A percentile compares a stretch with the other conserved stretches of the same genome.
Conservation (phyloP, 2,888 invertebrate species). For the Himalopsyche kuldschensis region DNA sequence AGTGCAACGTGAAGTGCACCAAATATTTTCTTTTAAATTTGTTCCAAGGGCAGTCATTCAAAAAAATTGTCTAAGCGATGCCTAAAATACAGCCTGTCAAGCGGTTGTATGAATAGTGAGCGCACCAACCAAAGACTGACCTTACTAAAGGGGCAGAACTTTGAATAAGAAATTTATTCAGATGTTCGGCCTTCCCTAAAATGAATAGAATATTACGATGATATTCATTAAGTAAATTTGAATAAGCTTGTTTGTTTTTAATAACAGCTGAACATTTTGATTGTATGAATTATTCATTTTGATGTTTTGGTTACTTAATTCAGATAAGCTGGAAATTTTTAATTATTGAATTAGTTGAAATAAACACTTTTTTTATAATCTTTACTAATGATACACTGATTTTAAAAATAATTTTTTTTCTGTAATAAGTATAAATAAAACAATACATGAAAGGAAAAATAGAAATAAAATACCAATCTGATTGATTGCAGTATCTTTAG, state of each 20-base stretch:
- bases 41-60: too few relatives aligned
- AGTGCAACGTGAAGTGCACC: too few relatives aligned
- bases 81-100: background rate
- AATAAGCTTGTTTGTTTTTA: background rate
- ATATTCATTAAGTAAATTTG: background rate
- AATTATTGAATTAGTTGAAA: background rate
- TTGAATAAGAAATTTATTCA: background rate
- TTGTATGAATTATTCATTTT: background rate
- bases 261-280: background rate
- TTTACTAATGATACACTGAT: too few relatives aligned
- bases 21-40: too few relatives aligned
- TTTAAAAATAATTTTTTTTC: too few relatives aligned
- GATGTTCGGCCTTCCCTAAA: background rate
- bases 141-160: background rate
- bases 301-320: background rate
- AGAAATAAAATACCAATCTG: too few relatives aligned
- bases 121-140: background rate
- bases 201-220: background rate
- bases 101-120: background rate
- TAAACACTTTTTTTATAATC: too few relatives aligned
- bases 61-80: too few relatives aligned
- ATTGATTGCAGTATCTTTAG: too few relatives aligned
- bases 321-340: background rate
- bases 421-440: too few relatives aligned
- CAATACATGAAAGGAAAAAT: too few relatives aligned